Evolutionary conservation across 2,113 vertebrate genomes (phyloP).

Genomic region (Microcebus lehilahytsara): DNA sequence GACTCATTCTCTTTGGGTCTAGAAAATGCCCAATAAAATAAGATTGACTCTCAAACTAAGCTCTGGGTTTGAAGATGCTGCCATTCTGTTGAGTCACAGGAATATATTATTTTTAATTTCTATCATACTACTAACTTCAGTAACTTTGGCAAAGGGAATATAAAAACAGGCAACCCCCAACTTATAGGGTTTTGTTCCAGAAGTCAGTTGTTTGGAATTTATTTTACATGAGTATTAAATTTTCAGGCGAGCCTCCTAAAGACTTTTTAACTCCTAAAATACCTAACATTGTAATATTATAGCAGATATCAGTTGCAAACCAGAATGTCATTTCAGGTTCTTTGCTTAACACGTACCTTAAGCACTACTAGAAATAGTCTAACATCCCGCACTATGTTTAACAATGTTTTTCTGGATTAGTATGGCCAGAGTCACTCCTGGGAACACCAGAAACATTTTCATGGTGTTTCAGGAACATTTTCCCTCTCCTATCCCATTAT

Average conservation of each 20-base stretch:
- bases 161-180: neutral
- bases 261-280: conserved; percentile 17
- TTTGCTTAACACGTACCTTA: neutral
- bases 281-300: neutral
- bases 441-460: neutral
- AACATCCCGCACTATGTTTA: neutral
- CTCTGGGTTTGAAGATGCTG: conserved; percentile 45
- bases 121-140: conserved; percentile 32
- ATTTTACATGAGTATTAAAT: conserved; percentile 22
- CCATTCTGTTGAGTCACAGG: neutral
- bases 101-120: conserved; percentile 37
- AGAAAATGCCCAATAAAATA: conserved; percentile 37
- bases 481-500: neutral
- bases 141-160: conserved; percentile 20
- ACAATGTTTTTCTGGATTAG: neutral
- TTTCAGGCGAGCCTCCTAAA: neutral
- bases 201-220: conserved; percentile 23
- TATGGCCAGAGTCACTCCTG: neutral
- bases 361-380: neutral
- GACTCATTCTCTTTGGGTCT: conserved; percentile 1
- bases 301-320: neutral
- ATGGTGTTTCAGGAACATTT: neutral
- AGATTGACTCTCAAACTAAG: conserved; percentile 36
- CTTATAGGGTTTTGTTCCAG: neutral
- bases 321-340: neutral